A percentile compares a stretch with the other conserved stretches of the same genome.
Conservation (phyloP, 2,797 vertebrate species). For the Alcedo quadribrachys region DNA sequence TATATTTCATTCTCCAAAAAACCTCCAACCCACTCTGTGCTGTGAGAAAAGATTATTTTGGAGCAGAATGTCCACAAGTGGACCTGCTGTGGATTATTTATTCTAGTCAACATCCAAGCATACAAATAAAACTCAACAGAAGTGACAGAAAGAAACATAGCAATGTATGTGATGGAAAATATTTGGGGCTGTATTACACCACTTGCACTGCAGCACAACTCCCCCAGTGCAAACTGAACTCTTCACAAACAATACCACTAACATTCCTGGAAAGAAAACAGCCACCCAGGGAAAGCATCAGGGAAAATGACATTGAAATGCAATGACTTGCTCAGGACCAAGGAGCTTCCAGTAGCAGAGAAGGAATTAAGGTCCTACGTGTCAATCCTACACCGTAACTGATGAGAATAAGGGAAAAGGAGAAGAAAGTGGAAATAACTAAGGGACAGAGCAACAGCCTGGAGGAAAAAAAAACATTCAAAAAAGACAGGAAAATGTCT, state of each 20-base stretch:
- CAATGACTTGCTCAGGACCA: neutral
- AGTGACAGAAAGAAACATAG: too few species aligned
- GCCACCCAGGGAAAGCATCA: neutral
- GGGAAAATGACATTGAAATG: neutral
- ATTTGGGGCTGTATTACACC: too few species aligned
- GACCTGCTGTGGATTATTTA: too few species aligned
- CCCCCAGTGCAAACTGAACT: neutral
- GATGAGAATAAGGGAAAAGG: neutral
- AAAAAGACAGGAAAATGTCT: neutral
- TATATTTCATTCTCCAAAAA: too few species aligned
- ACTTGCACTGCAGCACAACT: neutral
- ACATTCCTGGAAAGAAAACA: neutral
- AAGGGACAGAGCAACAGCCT: neutral
- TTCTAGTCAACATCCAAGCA: too few species aligned
- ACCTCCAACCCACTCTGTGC: too few species aligned
- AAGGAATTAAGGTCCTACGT: neutral
- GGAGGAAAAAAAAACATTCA: neutral
- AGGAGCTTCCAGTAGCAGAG: neutral
- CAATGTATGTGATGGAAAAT: too few species aligned
- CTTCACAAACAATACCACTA: constrained; percentile 4
- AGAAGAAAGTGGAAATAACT: neutral
- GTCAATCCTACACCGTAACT: neutral
- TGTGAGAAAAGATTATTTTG: too few species aligned
- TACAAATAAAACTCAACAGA: too few species aligned
- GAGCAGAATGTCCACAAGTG: too few species aligned